Evolutionary conservation across 2,113 vertebrate genomes (phyloP), one percentile per base, ranked within the genome.

Genomic region (Turnix velox): DNA sequence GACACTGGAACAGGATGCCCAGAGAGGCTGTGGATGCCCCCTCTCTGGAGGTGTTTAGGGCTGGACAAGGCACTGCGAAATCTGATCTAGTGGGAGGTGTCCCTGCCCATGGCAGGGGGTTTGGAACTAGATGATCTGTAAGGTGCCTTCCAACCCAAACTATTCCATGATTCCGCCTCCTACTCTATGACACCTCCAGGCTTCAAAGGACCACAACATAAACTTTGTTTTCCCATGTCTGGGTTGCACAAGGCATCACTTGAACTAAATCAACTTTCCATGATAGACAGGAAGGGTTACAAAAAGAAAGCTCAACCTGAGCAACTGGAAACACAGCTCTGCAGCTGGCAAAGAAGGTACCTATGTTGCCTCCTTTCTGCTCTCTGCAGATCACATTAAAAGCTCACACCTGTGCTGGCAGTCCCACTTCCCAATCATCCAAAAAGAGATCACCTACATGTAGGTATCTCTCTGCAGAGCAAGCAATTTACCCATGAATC

Each of bases 361-460:
- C 28, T 0, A 0, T 2, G 0, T 0, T 7, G 0, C 23, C 6
- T 3, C 7, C 8, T 4, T 35, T 12, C 4, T 4, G 0, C 12
- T 9, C 0, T 13, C 30, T 27, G 46, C 51, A 24, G 8, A 0
- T 19, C n/a, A 4, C 20, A 49, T 84, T 51, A 18, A 35, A 59
- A 71, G 5, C 37, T 20, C 12, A 31, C 46, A 35, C 28, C 6
- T 61, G 31, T 33, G 72, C 19, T 46, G 11, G 5, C n/a, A 6
- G 7, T 16, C 40, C 49, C 48, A 7, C 2, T 10, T 43, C 30
- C 31, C 25, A 2, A 61, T 73, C 28, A 63, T 2, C 24, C 9
- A 0, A 22, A 51, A 6, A 0, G 0, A 74, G 55, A 24, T 54
- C 78, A 78, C 57, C 78, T 78, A 90, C 35, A 3, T 23, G 35